Evolutionary conservation across 2,888 invertebrate genomes (phyloP).

Genomic region (Coremacera marginata): DNA sequence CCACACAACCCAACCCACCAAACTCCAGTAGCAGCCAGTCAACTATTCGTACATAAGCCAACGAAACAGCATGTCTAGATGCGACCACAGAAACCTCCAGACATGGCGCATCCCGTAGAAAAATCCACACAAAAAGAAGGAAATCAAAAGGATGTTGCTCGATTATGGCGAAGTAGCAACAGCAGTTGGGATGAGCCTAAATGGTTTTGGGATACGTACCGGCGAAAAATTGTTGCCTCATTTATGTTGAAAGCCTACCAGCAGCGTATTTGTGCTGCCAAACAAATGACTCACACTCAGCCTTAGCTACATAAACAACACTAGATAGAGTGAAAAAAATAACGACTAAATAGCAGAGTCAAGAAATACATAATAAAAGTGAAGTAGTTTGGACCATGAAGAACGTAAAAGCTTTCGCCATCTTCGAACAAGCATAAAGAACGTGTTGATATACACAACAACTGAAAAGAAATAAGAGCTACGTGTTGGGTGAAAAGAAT

Average conservation of each 20-base stretch:
- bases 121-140: not conserved
- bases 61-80: constrained; percentile 4
- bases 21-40: not conserved
- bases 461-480: not conserved
- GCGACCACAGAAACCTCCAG: constrained; percentile 34
- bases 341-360: not conserved
- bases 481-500: not conserved
- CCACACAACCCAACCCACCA: not conserved
- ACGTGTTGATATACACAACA: not conserved
- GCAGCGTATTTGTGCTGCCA: not conserved
- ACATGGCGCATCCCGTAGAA: constrained; percentile 23
- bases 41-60: constrained; percentile 7
- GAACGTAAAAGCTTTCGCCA: constrained; percentile 37
- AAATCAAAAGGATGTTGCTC: constrained; percentile 19
- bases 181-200: not conserved
- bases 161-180: constrained; percentile 2
- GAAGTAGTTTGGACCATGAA: not conserved
- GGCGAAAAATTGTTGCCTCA: not conserved
- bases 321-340: not conserved
- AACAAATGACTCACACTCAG: not conserved
- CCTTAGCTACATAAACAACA: not conserved
- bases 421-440: constrained; percentile 21
- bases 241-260: constrained; percentile 2
- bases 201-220: not conserved
- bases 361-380: constrained; percentile 1